These are phyloP conservation scores for Xenops minutus DNA, from an alignment of 2,797 vertebrate genomes.

Conservation along the genomic window DNA sequence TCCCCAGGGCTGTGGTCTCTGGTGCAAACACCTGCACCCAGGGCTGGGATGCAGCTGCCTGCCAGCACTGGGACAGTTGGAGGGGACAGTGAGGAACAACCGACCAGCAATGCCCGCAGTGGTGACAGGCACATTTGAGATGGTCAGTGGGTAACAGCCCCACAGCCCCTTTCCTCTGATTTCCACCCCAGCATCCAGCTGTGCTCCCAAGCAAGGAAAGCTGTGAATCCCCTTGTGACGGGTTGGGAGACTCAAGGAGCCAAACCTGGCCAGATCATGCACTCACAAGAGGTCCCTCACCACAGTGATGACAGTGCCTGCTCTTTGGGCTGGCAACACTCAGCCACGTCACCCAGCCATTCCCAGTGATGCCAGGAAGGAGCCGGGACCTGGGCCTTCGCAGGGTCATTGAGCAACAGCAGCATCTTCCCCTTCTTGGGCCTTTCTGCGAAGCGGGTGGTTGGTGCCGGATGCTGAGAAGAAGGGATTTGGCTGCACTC, in stretches of 20 bases:
- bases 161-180: background rate
- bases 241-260: background rate
- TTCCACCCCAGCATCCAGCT: background rate
- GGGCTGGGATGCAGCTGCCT: background rate
- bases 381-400: background rate
- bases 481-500: background rate
- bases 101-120: rapidly evolving
- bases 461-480: background rate
- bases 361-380: rapidly evolving
- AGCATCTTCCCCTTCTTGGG: background rate
- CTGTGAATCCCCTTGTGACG: rapidly evolving
- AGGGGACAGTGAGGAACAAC: background rate
- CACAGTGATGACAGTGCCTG: rapidly evolving
- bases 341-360: rapidly evolving
- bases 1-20: background rate
- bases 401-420: background rate
- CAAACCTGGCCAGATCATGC: rapidly evolving
- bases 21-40: background rate
- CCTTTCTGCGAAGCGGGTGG: background rate
- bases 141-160: background rate
- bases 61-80: background rate
- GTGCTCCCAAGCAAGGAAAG: background rate
- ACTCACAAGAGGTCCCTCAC: background rate
- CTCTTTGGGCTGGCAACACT: background rate
- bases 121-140: rapidly evolving